Percentiles rank a stretch among this genome's conserved stretches.
Conservation (phyloP, 2,113 vertebrate species). For the Channa maculata region DNA sequence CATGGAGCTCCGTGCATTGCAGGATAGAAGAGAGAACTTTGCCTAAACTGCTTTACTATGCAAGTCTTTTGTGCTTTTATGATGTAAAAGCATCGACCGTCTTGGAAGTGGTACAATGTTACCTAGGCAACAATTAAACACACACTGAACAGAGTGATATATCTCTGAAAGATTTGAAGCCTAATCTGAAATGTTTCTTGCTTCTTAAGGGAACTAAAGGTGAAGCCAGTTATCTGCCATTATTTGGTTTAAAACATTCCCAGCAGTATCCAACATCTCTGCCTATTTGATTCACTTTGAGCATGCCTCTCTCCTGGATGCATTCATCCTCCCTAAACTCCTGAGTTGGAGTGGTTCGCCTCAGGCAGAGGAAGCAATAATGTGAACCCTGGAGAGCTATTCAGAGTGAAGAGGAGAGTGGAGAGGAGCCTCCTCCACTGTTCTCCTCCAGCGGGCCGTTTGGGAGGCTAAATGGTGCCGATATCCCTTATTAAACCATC, state of each 20-base stretch:
- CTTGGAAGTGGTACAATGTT: slow-evolving; percentile 29
- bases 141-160: slow-evolving; percentile 43
- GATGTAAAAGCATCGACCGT: slow-evolving; percentile 29
- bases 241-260: slow-evolving; percentile 81
- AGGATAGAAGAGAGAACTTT: slow-evolving; percentile 33
- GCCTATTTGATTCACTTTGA: slow-evolving; percentile 85
- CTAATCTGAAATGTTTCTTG: slow-evolving; percentile 70
- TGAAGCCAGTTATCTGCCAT: slow-evolving; percentile 78
- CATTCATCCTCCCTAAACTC: slow-evolving; percentile 83
- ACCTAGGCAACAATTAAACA: slow-evolving; percentile 70
- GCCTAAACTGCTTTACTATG: slow-evolving; percentile 43
- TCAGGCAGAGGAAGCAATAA: slow-evolving; percentile 87
- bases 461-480: slow-evolving; percentile 84
- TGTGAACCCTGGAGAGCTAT: slow-evolving; percentile 87
- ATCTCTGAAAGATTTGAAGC: slow-evolving; percentile 62
- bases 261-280: slow-evolving; percentile 79
- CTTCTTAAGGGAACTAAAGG: slow-evolving; percentile 73
- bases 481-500: slow-evolving; percentile 89
- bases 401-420: slow-evolving; percentile 79
- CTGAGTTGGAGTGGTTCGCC: slow-evolving; percentile 82
- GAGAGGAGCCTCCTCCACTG: slow-evolving; percentile 78
- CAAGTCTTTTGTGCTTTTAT: slow-evolving; percentile 50
- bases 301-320: slow-evolving; percentile 78
- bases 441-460: slow-evolving; percentile 84
- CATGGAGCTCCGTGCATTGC: slow-evolving; percentile 26